Evolutionary conservation across 2,113 vertebrate genomes (phyloP), one percentile per base, ranked within the genome.

Genomic region (Columba livia): DNA sequence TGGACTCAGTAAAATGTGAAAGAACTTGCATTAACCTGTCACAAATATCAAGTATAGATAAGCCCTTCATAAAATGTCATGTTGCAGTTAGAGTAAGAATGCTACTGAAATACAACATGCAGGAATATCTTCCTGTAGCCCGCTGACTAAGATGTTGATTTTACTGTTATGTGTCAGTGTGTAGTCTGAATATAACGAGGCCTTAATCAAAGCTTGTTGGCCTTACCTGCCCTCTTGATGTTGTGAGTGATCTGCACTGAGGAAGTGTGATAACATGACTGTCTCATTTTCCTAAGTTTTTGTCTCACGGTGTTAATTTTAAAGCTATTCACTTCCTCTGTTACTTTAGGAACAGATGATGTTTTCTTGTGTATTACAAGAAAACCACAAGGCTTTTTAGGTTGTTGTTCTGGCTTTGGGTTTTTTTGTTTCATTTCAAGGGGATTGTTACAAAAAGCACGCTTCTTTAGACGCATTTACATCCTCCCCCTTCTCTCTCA

Each of bases 281-380:
- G 56, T n/a, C 47, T 79, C 53, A 3, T 53, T 42, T 58, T 36
- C n/a, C 31, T n/a, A 61, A 50, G 73, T 32, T 79, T 91, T 74
- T 73, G 32, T 78, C 67, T 89, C 74, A 36, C 40, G 61, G 4
- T 72, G 57, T 85, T 91, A 47, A 73, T 90, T 92, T 84, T 84
- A 77, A 79, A 93, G 56, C 71, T 67, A 0, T 88, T 91, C 14
- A 5, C 61, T 94, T 84, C 56, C 69, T 67, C 29, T 60, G 21
- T 69, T 96, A 70, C 72, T 91, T 90, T 28, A 84, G 74, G 69
- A 93, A 11, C n/a, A 91, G 67, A 32, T 66, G 50, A 31, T 90
- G 20, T 17, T 84, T 93, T 85, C 56, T 50, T 34, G 19, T 6
- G 5, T 69, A 26, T 60, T 85, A 21, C 21, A 83, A 82, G 85